phyloP scores from a whole-genome alignment of 2,113 vertebrate genomes.

The Nycticryphes semicollaris region DNA sequence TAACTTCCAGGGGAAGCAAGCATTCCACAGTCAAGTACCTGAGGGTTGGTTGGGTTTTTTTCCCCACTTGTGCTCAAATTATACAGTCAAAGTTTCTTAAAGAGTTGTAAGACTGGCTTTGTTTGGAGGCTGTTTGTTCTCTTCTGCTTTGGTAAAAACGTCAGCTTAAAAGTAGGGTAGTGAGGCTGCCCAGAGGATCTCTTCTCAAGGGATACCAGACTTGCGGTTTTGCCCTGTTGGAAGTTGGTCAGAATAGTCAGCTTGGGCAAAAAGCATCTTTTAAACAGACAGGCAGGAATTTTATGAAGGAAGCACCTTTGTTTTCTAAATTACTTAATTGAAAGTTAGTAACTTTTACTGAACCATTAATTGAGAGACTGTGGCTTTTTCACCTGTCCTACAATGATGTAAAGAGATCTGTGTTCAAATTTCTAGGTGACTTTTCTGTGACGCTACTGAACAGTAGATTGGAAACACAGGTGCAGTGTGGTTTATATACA shows the following conservation, averaged over 20 bases:
- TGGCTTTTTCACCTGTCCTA: background rate
- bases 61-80: background rate
- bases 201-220: background rate
- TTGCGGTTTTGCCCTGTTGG: background rate
- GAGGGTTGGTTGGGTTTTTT: background rate
- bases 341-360: background rate
- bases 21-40: background rate
- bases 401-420: background rate
- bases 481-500: background rate
- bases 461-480: background rate
- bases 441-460: background rate
- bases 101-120: background rate
- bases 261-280: background rate
- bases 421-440: background rate
- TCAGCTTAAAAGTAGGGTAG: background rate
- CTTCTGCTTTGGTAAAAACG: accelerated
- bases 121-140: background rate
- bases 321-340: background rate
- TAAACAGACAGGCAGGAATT: background rate
- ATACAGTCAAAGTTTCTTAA: background rate
- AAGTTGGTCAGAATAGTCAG: background rate
- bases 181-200: background rate
- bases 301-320: background rate
- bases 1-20: background rate
- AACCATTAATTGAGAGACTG: background rate